A percentile compares a stretch with the other conserved stretches of the same genome.
Conservation (phyloP, 2,113 vertebrate species). For the Meleagris gallopavo region DNA sequence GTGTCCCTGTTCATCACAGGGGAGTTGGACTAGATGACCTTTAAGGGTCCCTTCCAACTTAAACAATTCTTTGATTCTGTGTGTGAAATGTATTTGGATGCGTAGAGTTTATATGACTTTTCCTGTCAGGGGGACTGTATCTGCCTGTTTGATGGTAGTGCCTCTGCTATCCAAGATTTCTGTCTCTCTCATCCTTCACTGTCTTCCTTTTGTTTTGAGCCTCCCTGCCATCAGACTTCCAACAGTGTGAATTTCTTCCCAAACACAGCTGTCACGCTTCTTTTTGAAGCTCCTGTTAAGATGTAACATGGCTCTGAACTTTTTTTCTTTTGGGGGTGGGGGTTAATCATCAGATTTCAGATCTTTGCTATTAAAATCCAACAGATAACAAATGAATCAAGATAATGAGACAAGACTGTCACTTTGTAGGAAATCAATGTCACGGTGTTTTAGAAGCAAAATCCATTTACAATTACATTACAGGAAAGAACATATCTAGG, state of each 20-base stretch:
- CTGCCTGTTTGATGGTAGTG: not conserved
- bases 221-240: not conserved
- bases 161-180: not conserved
- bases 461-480: not conserved
- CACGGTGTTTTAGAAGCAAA: constrained; percentile 2
- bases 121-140: not conserved
- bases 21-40: too few relatives aligned
- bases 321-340: not conserved
- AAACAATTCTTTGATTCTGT: too few relatives aligned
- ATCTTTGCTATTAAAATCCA: constrained; percentile 46
- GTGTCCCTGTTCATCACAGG: too few relatives aligned
- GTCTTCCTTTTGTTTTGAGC: not conserved
- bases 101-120: not conserved
- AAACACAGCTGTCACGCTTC: not conserved
- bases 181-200: not conserved
- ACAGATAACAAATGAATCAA: constrained; percentile 15
- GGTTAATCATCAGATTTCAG: constrained; percentile 39
- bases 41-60: too few relatives aligned
- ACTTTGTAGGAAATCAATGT: constrained; percentile 40
- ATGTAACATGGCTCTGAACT: constrained; percentile 7
- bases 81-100: not conserved
- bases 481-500: not conserved
- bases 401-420: constrained; percentile 49
- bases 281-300: constrained; percentile 1
- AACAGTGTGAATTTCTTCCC: not conserved